phyloP scores from a whole-genome alignment of 2,888 invertebrate species.

The Synergus itoensis region DNA sequence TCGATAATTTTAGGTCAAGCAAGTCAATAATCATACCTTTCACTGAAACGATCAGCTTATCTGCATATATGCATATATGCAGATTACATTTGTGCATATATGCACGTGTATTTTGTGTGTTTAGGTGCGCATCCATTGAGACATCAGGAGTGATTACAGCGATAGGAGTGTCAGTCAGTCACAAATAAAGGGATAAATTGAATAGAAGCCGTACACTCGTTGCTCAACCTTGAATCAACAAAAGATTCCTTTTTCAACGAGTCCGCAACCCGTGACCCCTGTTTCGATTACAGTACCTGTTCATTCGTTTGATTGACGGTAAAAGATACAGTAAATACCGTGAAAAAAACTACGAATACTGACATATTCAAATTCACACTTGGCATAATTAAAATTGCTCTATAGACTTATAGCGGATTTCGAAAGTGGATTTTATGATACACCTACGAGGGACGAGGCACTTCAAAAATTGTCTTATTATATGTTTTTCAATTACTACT shows the following conservation, averaged over 20 bases:
- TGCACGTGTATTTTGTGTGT: neutral
- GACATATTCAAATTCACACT: neutral
- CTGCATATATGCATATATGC: constrained; percentile 3
- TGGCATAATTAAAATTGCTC: neutral
- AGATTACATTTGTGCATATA: neutral
- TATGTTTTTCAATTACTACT: no score
- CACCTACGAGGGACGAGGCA: no score
- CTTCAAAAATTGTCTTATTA: no score
- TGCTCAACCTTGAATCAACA: constrained; percentile 11
- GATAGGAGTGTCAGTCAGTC: constrained; percentile 4
- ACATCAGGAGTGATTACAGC: neutral
- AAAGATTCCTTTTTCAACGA: constrained; percentile 3
- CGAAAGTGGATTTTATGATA: neutral
- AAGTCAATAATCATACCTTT: constrained; percentile 6
- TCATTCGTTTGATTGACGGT: constrained; percentile 3
- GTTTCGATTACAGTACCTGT: constrained; percentile 9
- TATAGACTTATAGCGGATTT: neutral
- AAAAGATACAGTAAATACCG: neutral
- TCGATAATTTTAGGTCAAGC: constrained; percentile 5
- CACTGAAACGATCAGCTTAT: neutral
- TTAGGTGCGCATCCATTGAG: neutral
- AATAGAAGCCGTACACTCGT: neutral
- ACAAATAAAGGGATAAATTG: constrained; percentile 11
- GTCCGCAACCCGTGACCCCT: constrained; percentile 3
- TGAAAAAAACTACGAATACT: neutral